Evolutionary conservation across 2,797 vertebrate species (phyloP).

Genomic region (Apogon talboti): DNA sequence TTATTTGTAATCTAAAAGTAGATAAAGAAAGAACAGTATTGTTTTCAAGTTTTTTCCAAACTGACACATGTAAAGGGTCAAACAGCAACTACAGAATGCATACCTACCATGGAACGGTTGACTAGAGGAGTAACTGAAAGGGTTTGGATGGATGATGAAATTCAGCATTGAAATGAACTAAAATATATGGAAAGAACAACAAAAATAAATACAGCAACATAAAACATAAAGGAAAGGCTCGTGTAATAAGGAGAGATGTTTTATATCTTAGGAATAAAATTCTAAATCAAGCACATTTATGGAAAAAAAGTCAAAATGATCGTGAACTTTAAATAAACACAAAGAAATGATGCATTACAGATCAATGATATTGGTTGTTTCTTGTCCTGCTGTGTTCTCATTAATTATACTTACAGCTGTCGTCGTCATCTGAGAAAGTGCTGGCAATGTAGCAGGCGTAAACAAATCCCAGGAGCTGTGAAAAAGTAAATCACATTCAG

Average conservation of each 20-base stretch:
- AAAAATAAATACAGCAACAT: constrained; percentile 26
- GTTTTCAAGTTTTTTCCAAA: background rate
- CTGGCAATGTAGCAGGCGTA: constrained; percentile 88
- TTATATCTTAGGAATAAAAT: background rate
- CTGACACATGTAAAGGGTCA: background rate
- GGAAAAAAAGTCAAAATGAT: background rate
- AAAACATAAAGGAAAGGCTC: background rate
- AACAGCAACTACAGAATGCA: constrained; percentile 19
- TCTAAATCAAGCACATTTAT: background rate
- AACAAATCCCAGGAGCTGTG: constrained; percentile 87
- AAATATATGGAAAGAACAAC: constrained; percentile 46
- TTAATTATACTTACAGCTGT: constrained; percentile 88
- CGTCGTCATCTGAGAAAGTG: constrained; percentile 88
- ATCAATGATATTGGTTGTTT: background rate
- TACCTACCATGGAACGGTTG: constrained; percentile 44
- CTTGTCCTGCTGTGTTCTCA: background rate
- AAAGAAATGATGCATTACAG: background rate
- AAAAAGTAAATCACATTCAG: constrained; percentile 29
- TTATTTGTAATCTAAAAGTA: constrained; percentile 65
- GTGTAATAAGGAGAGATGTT: background rate
- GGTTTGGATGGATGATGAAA: constrained; percentile 71
- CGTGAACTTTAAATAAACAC: background rate
- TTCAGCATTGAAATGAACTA: constrained; percentile 73
- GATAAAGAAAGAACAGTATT: constrained; percentile 4
- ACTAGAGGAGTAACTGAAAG: constrained; percentile 64